Percentiles rank a stretch among this genome's conserved stretches.
Conservation (phyloP, 2,113 vertebrate genomes). For the Carollia perspicillata region DNA sequence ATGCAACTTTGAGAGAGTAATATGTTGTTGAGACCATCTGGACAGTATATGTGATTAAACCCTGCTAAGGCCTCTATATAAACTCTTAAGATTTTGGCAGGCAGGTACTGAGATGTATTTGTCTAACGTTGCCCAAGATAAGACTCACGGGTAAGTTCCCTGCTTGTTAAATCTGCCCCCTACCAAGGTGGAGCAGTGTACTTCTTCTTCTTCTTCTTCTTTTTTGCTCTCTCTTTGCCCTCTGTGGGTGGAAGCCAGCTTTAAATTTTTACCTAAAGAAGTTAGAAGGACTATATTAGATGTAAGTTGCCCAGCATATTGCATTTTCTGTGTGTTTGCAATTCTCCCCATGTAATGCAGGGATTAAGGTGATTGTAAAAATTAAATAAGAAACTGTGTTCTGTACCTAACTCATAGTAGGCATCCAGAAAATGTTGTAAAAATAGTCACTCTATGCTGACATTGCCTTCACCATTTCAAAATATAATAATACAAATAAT, state of each 20-base stretch:
- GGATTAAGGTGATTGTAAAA: neutral
- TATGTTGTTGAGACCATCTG: neutral
- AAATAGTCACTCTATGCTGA: neutral
- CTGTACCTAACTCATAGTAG: neutral
- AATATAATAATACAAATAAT: conserved; percentile 26
- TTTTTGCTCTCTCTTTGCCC: neutral
- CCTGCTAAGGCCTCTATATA: neutral
- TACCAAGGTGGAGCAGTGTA: neutral
- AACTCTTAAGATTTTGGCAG: neutral
- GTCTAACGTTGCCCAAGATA: neutral
- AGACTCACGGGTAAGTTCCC: neutral
- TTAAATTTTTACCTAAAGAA: neutral
- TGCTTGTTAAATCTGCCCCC: neutral
- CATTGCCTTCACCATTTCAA: neutral
- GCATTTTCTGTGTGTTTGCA: neutral
- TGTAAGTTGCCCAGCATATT: neutral
- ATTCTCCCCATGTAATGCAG: neutral
- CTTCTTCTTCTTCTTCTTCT: neutral
- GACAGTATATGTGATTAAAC: neutral
- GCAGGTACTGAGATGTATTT: neutral
- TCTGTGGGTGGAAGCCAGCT: neutral
- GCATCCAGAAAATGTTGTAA: neutral
- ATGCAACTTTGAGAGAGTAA: neutral
- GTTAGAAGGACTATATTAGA: neutral
- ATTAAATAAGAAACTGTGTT: neutral